A percentile compares a stretch with the other conserved stretches of the same genome.
These are phyloP conservation scores for Coccyzus lansbergi DNA, from an alignment of 2,797 vertebrate species.

Conservation along the genomic window DNA sequence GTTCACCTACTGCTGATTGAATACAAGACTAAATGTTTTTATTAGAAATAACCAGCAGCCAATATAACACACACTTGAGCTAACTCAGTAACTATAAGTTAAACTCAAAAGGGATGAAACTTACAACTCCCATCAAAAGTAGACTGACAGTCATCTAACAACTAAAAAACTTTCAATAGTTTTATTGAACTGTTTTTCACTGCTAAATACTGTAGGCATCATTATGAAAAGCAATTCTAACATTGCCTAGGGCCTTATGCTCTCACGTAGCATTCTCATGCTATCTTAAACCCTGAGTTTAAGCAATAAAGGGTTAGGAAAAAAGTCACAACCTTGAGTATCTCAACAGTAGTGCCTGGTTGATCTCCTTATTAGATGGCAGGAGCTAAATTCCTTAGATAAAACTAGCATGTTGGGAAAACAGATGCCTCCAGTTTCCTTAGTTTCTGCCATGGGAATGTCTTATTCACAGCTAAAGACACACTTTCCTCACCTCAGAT, in stretches of 20 bases:
- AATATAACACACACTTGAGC: not conserved
- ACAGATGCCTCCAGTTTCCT: not conserved
- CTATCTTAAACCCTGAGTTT: not conserved
- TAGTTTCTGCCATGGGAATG: not conserved
- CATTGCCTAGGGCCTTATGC: not conserved
- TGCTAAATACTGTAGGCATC: not conserved
- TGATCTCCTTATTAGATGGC: not conserved
- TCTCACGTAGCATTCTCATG: not conserved
- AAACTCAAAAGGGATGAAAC: not conserved
- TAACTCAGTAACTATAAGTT: not conserved
- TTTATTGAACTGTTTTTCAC: not conserved
- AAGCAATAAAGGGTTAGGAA: not conserved
- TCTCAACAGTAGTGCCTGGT: fast-evolving
- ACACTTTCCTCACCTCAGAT: not conserved
- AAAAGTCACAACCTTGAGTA: not conserved
- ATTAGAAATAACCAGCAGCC: not conserved
- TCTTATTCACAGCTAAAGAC: not conserved
- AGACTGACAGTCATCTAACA: not conserved
- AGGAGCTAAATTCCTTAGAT: not conserved
- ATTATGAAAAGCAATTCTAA: not conserved
- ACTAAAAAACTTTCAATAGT: not conserved
- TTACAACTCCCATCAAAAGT: not conserved
- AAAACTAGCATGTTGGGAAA: not conserved
- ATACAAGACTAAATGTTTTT: not conserved
- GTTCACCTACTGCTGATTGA: not conserved